Conservation (phyloP, 2,113 vertebrate genomes). For the Halcyon senegalensis region DNA sequence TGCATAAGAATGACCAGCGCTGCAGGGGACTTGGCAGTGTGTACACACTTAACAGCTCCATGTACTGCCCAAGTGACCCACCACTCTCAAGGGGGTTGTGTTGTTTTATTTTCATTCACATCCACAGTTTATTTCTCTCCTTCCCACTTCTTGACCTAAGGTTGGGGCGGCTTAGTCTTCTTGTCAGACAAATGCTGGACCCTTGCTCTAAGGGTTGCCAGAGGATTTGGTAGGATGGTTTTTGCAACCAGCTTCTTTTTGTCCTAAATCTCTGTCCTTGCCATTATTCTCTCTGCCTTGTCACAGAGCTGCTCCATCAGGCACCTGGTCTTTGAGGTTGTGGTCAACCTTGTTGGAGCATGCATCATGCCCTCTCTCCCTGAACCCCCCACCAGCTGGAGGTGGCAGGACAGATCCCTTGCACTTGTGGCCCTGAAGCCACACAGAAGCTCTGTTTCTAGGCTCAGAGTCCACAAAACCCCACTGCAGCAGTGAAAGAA, state of each 20-base stretch:
- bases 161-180: neutral
- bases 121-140: constrained; percentile 49
- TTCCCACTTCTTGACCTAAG: constrained; percentile 49
- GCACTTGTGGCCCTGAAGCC: neutral
- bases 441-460: neutral
- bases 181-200: neutral
- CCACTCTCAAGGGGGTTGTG: neutral
- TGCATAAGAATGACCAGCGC: neutral
- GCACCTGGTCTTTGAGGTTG: neutral
- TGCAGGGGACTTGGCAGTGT: neutral
- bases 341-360: neutral
- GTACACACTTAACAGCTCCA: neutral
- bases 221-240: neutral
- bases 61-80: neutral
- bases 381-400: neutral
- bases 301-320: neutral
- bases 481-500: neutral
- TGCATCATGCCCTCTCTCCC: neutral
- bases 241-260: neutral
- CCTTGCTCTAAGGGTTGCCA: neutral
- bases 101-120: constrained; percentile 32
- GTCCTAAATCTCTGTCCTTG: neutral
- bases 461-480: neutral
- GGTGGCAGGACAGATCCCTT: neutral
- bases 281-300: fast-evolving